phyloP scores from a whole-genome alignment of 2,113 vertebrate genomes.

The Chlamydotis undulata region DNA sequence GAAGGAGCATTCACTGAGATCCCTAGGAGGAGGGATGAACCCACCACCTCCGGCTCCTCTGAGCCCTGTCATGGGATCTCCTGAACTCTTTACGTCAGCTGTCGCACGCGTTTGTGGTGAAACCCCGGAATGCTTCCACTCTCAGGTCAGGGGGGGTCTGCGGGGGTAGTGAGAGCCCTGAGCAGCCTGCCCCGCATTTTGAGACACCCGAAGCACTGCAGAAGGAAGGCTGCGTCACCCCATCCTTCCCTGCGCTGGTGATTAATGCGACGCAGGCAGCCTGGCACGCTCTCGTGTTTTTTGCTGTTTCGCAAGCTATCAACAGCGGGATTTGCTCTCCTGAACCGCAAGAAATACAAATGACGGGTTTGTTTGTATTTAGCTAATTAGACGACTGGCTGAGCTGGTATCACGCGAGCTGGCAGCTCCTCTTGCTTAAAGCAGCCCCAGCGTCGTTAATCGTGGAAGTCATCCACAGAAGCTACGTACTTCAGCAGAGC shows the following conservation, averaged over 20 bases:
- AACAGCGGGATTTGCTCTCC: slow-evolving; percentile 72
- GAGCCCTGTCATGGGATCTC: fast-evolving
- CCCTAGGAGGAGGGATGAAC: background rate
- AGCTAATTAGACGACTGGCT: slow-evolving; percentile 76
- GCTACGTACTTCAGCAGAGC: background rate
- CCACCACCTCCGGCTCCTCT: background rate
- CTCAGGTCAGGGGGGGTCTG: background rate
- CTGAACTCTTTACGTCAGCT: background rate
- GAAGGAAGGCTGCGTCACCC: background rate
- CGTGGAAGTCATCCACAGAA: slow-evolving; percentile 9
- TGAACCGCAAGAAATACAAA: slow-evolving; percentile 71
- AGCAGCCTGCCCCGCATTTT: background rate
- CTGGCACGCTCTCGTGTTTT: slow-evolving; percentile 17
- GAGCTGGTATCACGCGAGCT: slow-evolving; percentile 41
- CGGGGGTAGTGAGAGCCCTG: fast-evolving
- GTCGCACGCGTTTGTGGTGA: background rate
- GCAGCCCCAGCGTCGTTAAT: slow-evolving; percentile 5
- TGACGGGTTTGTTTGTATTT: slow-evolving; percentile 78
- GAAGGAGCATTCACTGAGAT: background rate
- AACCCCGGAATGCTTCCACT: fast-evolving
- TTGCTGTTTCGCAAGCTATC: slow-evolving; percentile 52
- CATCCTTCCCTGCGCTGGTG: background rate
- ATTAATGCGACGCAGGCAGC: slow-evolving; percentile 7
- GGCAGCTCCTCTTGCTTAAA: slow-evolving; percentile 61
- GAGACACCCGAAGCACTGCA: background rate